Percentiles rank a stretch among this genome's conserved stretches.
phyloP scores from a whole-genome alignment of 2,113 vertebrate species.

The Pleuronectes platessa region DNA sequence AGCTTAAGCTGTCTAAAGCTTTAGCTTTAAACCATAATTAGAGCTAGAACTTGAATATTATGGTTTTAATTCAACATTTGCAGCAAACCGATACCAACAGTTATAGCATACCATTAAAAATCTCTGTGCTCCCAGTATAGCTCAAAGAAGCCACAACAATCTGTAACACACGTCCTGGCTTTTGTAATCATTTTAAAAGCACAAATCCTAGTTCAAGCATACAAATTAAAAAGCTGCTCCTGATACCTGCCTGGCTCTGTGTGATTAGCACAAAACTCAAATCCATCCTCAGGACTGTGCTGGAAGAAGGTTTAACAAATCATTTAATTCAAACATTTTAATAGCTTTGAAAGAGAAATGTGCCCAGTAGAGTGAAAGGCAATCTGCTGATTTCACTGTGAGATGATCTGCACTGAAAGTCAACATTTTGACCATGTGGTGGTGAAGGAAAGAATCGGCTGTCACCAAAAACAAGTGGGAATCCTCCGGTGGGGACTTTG shows the following conservation, averaged over 20 bases:
- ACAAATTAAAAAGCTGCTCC: neutral
- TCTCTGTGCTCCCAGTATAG: neutral
- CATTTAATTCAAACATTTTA: neutral
- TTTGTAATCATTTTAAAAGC: neutral
- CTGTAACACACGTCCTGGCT: neutral
- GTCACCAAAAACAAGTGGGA: neutral
- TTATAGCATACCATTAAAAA: neutral
- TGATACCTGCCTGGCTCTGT: neutral
- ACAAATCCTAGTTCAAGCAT: neutral
- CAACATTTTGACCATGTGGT: neutral
- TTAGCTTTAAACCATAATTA: neutral
- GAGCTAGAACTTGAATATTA: neutral
- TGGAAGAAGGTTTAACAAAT: neutral
- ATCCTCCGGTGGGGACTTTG: neutral
- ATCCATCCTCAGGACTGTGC: neutral
- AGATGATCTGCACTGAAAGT: neutral
- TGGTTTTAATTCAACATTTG: neutral
- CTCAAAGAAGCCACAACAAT: neutral
- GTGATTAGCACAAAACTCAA: neutral
- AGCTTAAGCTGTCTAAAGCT: neutral
- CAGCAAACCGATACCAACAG: neutral
- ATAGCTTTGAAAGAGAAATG: neutral
- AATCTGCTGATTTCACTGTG: too few relatives aligned
- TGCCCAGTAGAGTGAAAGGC: neutral
- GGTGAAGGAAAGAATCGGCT: neutral